Percentiles rank a stretch among this genome's conserved stretches.
Evolutionary conservation across 2,797 vertebrate genomes (phyloP).

Genomic region (Characodon lateralis): DNA sequence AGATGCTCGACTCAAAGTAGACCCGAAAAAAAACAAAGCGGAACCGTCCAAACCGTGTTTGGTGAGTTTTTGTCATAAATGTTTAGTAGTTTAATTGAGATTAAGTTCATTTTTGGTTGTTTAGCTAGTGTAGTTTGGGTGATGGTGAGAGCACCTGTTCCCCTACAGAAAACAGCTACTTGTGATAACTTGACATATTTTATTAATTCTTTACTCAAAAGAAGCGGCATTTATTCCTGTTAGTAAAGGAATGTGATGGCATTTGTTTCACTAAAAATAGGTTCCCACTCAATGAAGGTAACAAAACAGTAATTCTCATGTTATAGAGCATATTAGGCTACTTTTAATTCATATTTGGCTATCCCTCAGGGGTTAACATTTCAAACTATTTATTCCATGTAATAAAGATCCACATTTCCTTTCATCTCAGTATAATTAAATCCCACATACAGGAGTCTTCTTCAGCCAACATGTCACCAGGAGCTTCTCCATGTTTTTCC

Average conservation of each 20-base stretch:
- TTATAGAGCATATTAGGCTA: background rate
- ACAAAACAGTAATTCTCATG: background rate
- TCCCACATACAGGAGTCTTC: background rate
- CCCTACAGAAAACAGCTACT: constrained; percentile 10
- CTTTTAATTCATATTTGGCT: background rate
- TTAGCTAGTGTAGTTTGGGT: constrained; percentile 15
- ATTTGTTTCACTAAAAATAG: background rate
- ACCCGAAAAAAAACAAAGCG: constrained; percentile 31
- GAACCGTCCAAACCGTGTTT: constrained; percentile 10
- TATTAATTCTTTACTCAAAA: background rate
- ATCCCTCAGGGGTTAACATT: background rate
- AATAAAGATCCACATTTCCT: background rate
- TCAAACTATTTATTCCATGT: background rate
- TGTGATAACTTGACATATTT: background rate
- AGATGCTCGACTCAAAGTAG: constrained; percentile 21
- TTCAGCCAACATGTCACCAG: background rate
- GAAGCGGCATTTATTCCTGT: background rate
- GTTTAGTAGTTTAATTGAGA: background rate
- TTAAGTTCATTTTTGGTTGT: background rate
- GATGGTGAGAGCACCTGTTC: constrained; percentile 52
- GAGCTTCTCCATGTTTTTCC: constrained; percentile 1
- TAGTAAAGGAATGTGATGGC: background rate
- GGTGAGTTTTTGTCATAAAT: background rate
- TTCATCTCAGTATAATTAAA: background rate
- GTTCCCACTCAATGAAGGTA: background rate